Percentiles rank a stretch among this genome's conserved stretches.
Evolutionary conservation across 2,113 vertebrate species (phyloP).

Genomic region (Cinclus mexicanus): DNA sequence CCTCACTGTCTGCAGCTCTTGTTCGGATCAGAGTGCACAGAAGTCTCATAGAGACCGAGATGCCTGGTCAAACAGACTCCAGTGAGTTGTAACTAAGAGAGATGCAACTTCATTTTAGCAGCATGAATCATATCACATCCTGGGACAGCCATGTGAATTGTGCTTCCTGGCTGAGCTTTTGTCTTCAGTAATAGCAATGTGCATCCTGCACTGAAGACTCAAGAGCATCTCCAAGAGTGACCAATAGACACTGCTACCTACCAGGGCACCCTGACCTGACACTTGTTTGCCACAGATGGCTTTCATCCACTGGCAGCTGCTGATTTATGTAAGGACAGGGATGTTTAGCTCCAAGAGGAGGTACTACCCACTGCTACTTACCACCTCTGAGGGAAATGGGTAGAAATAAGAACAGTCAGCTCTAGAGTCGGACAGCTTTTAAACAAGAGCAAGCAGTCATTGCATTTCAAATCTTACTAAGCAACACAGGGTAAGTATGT

Average conservation of each 20-base stretch:
- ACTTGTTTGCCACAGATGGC: background rate
- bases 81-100: background rate
- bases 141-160: background rate
- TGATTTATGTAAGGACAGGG: background rate
- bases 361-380: background rate
- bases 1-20: background rate
- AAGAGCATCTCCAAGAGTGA: background rate
- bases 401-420: background rate
- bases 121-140: background rate
- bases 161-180: background rate
- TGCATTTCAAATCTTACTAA: background rate
- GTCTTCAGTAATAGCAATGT: background rate
- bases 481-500: background rate
- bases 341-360: background rate
- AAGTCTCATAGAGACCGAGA: background rate
- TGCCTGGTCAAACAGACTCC: conserved; percentile 2
- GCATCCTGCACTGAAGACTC: background rate
- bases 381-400: background rate
- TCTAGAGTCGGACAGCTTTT: background rate
- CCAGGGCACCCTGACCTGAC: background rate
- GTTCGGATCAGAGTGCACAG: background rate
- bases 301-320: background rate
- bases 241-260: background rate
- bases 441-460: background rate
- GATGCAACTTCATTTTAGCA: background rate